phyloP scores from a whole-genome alignment of 1,140 invertebrate species.

The Papilio polyxenes region DNA sequence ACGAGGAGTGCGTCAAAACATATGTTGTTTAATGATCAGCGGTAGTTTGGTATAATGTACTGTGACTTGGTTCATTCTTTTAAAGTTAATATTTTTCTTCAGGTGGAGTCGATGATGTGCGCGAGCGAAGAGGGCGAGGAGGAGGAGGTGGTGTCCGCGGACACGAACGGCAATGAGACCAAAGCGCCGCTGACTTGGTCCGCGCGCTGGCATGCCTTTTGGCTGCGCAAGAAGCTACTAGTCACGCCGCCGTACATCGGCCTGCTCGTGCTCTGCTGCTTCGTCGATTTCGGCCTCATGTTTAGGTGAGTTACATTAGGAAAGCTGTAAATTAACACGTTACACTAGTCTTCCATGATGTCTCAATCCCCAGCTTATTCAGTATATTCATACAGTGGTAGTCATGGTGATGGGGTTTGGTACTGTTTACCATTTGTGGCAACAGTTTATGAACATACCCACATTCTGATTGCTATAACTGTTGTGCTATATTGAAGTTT shows the following conservation, averaged over 20 bases:
- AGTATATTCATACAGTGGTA: no score
- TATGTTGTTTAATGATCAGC: no score
- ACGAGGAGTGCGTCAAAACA: no score
- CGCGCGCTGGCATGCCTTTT: constrained; percentile 71
- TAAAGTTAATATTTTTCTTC: neutral
- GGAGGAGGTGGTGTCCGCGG: constrained; percentile 66
- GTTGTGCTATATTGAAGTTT: constrained; percentile 4
- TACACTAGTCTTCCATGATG: no score
- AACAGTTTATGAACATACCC: no score
- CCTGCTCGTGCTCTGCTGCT: constrained; percentile 77
- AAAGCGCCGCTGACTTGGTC: constrained; percentile 69
- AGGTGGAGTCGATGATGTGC: constrained; percentile 78
- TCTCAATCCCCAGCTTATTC: no score
- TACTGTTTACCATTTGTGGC: no score
- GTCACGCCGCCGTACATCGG: constrained; percentile 79
- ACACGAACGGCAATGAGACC: constrained; percentile 73
- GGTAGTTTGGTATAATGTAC: no score
- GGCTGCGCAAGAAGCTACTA: constrained; percentile 74
- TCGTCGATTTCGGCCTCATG: constrained; percentile 82
- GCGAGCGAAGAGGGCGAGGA: constrained; percentile 65
- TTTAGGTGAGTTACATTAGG: constrained; percentile 70
- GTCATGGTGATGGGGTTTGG: no score
- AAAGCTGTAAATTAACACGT: no score
- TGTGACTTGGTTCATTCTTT: no score
- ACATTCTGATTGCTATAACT: no score